Evolutionary conservation across 2,797 vertebrate genomes (phyloP).

Genomic region (Kryptopterus vitreolus): DNA sequence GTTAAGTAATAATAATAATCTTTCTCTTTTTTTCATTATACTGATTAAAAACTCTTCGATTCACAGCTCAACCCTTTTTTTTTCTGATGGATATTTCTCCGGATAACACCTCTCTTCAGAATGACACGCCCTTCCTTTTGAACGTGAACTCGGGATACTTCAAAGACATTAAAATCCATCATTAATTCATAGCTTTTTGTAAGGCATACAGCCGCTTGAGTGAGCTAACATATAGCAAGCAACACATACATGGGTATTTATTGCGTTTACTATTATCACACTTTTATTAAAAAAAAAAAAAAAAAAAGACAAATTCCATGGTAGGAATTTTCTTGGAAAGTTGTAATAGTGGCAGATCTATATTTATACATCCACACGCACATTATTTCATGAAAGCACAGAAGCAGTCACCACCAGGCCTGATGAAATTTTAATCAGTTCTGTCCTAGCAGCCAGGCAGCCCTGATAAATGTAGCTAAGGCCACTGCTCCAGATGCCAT

Average conservation of each 20-base stretch:
- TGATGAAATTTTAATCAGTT: conserved; percentile 56
- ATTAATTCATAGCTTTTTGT: conserved; percentile 47
- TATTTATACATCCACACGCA: conserved; percentile 48
- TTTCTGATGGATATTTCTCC: conserved; percentile 43
- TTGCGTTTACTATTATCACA: conserved; percentile 28
- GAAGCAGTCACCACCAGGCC: conserved; percentile 46
- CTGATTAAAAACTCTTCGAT: conserved; percentile 35
- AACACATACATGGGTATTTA: neutral
- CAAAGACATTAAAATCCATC: conserved; percentile 47
- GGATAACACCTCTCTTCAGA: conserved; percentile 40
- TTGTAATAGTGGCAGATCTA: conserved; percentile 43
- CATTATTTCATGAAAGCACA: conserved; percentile 51
- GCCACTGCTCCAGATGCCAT: conserved; percentile 42
- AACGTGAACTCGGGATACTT: conserved; percentile 44
- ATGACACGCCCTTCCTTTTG: conserved; percentile 39
- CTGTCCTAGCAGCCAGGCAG: conserved; percentile 42
- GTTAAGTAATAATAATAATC: neutral
- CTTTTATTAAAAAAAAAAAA: conserved; percentile 11
- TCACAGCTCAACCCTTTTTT: conserved; percentile 34
- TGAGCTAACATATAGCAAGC: conserved; percentile 17
- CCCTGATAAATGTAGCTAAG: conserved; percentile 49
- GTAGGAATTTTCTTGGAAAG: conserved; percentile 28
- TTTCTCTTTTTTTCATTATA: conserved; percentile 26
- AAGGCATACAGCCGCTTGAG: conserved; percentile 4
- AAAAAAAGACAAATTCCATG: conserved; percentile 10